Evolutionary conservation across 2,888 invertebrate genomes (phyloP), one percentile per base, ranked within the genome.

Genomic region (Cepaea hortensis): DNA sequence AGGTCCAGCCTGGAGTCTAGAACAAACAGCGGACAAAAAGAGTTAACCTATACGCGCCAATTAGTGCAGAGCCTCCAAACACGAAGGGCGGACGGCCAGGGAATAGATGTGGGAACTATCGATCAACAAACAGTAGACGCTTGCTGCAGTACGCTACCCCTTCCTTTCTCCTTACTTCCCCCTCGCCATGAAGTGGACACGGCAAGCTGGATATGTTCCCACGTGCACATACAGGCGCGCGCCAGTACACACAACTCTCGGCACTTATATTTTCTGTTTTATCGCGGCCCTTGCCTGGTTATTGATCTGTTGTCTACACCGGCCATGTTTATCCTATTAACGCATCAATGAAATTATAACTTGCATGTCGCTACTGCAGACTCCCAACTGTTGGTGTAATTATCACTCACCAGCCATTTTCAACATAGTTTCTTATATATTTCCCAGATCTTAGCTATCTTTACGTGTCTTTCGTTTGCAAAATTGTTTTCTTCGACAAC

Each of bases 291-390:
- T 65, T 35, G 81, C n/a, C 13, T 23, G 50, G 70, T 23, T 82
- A 82, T 82, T 72, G 82, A 82, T 72, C 72, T 55, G 72, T 15
- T 82, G 70, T 70, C 72, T 70, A 72, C 48, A 72, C 72, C 82
- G 13, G 50, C 18, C 18, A 50, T 70, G 55, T 82, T 70, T 82
- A 82, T 82, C 72, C 82, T 50, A 70, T 82, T 70, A 82, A 82
- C 5, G 70, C 72, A 72, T 82, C 82, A 68, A 68, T 82, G 65
- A 81, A 81, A 68, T 81, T 81, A 48, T 68, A 65, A 68, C 65
- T 18, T 68, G 65, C 46, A 81, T 68, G 46, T 68, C 68, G 15
- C 48, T 7, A 48, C 15, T 48, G 35, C 23, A 68, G 65, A 48
- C 23, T 65, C 46, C 65, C 4, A 5, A n/a, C 23, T 77, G n/a